Percentiles rank a stretch among this genome's conserved stretches.
Evolutionary conservation across 2,797 vertebrate species (phyloP).

Genomic region (Scolopax bukidnonensis): DNA sequence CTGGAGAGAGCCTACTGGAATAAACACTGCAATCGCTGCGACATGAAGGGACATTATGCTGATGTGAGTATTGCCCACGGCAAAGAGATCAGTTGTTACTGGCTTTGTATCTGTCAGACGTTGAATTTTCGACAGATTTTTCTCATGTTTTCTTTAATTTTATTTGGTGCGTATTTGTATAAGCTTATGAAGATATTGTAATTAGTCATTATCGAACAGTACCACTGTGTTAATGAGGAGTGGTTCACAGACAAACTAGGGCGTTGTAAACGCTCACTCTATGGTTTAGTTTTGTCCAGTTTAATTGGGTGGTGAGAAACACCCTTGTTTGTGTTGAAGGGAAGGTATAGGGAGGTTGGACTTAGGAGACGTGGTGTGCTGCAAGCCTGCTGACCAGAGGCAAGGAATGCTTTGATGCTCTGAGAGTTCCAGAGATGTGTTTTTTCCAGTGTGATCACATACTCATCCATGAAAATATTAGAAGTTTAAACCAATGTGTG

Average conservation of each 20-base stretch:
- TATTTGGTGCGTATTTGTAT: not conserved
- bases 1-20: constrained; percentile 84
- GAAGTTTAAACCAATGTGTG: not conserved
- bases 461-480: not conserved
- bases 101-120: not conserved
- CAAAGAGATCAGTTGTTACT: fast-evolving
- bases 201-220: not conserved
- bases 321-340: not conserved
- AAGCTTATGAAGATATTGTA: not conserved
- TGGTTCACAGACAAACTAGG: not conserved
- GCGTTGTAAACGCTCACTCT: not conserved
- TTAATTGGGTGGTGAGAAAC: not conserved
- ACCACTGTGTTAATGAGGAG: not conserved
- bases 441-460: not conserved
- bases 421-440: fast-evolving
- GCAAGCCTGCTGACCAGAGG: not conserved
- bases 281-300: not conserved
- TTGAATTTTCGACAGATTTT: not conserved
- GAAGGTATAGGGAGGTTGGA: not conserved
- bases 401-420: not conserved
- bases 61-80: constrained; percentile 84
- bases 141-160: not conserved
- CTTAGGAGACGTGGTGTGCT: not conserved
- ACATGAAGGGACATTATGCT: constrained; percentile 88
- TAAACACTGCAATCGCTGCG: constrained; percentile 88